Base-by-base conservation (phyloP, 2,797 vertebrate species). In the Alectoris magna region DNA sequence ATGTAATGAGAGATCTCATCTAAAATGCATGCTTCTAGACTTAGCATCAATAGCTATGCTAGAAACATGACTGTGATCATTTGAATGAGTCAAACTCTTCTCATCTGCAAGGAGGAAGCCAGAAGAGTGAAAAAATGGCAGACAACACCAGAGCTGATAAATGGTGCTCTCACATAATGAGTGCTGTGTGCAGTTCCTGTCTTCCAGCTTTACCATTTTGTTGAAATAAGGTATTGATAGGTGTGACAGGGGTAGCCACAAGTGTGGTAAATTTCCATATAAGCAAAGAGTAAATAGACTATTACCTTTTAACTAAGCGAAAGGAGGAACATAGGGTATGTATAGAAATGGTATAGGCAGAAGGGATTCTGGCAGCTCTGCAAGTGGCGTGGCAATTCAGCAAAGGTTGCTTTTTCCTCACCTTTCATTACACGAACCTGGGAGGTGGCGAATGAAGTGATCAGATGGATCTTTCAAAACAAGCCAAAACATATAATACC, bases 21-120 rank as follows among this genome's bases (percentile, higher is more conserved):
- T 73, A 53, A 75, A 89, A 72, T 58, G 49, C 22, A 19, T 69
- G 64, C 29, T 39, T 62, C 70, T 58, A 84, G 68, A 9, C 56
- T 72, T 38, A 69, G 63, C 59, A 70, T 74, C 56, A 48, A 1
- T 66, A 51, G 74, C 59, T 60, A 38, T 81, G 72, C 85, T 13
- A 70, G 74, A 64, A 48, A 51, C 41, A 6, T 12, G 23, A 67
- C 31, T 2, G 3, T 4, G 18, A 53, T 72, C 19, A 18, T 75
- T 85, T 88, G 78, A 88, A 78, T 46, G 60, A 73, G 68, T 81
- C 81, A 53, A 84, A 82, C 72, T 70, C 67, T 75, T 39, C 56
- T 87, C 71, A 70, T 60, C 68, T 70, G 38, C 59, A 72, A 62
- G 38, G 80, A 73, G 53, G 43, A 71, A 70, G 49, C 17, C 51